A percentile compares a stretch with the other conserved stretches of the same genome.
Evolutionary conservation across 2,113 vertebrate species (phyloP).

Genomic region (Thamnophis sirtalis): DNA sequence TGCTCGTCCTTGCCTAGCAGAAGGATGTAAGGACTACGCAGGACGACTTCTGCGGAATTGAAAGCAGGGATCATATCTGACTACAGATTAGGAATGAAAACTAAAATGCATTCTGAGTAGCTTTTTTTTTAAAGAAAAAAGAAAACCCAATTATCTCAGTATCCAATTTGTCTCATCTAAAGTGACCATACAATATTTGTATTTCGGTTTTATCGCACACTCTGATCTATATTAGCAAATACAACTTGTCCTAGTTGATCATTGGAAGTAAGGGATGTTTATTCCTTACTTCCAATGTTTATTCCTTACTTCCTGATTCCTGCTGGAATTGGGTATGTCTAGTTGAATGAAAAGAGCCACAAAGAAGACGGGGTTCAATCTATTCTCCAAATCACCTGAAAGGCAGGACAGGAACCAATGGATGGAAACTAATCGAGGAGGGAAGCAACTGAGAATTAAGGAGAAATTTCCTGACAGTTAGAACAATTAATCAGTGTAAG

Average conservation of each 20-base stretch:
- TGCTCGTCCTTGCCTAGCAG: neutral
- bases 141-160: neutral
- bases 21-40: neutral
- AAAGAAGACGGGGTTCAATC: too few species aligned
- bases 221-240: neutral
- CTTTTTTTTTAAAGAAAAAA: neutral
- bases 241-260: neutral
- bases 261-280: neutral
- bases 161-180: neutral
- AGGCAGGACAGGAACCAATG: too few species aligned
- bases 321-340: too few species aligned
- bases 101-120: neutral
- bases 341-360: too few species aligned
- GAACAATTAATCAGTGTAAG: too few species aligned
- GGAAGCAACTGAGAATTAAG: too few species aligned
- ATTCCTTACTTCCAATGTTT: too few species aligned
- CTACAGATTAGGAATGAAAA: neutral
- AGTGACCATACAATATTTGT: neutral
- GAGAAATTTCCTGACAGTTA: too few species aligned
- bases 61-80: slow-evolving; percentile 1
- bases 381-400: too few species aligned
- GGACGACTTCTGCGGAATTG: neutral
- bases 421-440: too few species aligned
- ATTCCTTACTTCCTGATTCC: too few species aligned
- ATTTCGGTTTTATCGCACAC: neutral